Percentiles rank a stretch among this genome's conserved stretches.
Evolutionary conservation across 2,797 vertebrate species (phyloP).

Genomic region (Enoplosus armatus): DNA sequence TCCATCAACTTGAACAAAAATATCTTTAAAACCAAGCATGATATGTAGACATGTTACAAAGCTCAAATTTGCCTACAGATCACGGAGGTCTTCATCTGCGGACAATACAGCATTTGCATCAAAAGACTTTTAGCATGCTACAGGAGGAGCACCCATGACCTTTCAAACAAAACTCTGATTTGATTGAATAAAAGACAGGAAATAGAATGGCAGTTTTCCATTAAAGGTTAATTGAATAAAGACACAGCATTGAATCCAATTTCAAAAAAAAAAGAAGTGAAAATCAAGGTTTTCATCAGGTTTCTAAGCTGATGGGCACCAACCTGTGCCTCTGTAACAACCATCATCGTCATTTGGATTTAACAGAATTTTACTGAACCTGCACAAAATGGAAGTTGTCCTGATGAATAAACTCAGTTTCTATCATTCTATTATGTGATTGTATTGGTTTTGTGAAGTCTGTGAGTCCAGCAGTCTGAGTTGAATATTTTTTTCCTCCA

Average conservation of each 20-base stretch:
- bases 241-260: not conserved
- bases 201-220: slow-evolving; percentile 9
- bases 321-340: not conserved
- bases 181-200: slow-evolving; percentile 20
- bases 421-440: not conserved
- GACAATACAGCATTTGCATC: not conserved
- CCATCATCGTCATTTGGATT: slow-evolving; percentile 7
- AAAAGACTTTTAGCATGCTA: not conserved
- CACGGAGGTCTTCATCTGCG: not conserved
- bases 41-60: slow-evolving; percentile 28
- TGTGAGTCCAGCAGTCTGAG: slow-evolving; percentile 3
- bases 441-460: slow-evolving; percentile 23
- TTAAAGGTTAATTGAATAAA: slow-evolving; percentile 25
- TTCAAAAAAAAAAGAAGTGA: not conserved
- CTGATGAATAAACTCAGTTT: not conserved
- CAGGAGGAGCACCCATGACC: slow-evolving; percentile 4
- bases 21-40: slow-evolving; percentile 30
- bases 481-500: not conserved
- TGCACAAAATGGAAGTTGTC: not conserved
- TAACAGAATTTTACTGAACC: slow-evolving; percentile 15
- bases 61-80: slow-evolving; percentile 17
- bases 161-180: slow-evolving; percentile 31
- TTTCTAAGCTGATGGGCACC: not conserved
- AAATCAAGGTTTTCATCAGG: slow-evolving; percentile 22
- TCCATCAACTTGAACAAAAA: slow-evolving; percentile 47